Evolutionary conservation across 2,797 vertebrate genomes (phyloP).

Genomic region (Phrynocephalus forsythii): DNA sequence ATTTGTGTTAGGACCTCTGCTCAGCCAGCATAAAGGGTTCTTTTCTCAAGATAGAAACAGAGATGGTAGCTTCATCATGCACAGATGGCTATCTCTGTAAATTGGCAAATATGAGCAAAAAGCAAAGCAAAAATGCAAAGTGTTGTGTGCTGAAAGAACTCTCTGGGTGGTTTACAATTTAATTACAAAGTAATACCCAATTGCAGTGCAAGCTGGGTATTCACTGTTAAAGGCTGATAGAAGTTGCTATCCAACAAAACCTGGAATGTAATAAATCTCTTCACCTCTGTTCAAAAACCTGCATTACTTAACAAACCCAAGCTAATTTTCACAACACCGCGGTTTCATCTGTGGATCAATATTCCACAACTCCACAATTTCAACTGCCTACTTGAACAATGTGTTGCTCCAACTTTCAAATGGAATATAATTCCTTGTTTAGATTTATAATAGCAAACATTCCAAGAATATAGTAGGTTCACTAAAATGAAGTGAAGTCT

Average conservation of each 20-base stretch:
- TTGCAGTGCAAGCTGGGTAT: no score
- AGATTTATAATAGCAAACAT: background rate
- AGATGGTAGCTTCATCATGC: background rate
- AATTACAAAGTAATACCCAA: no score
- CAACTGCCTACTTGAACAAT: conserved; percentile 22
- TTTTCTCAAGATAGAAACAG: background rate
- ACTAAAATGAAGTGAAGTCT: conserved; percentile 12
- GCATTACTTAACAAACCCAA: background rate
- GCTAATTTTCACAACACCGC: background rate
- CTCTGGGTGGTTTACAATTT: no score
- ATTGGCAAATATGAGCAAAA: background rate
- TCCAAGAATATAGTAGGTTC: background rate
- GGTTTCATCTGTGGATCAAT: background rate
- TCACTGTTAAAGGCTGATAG: background rate
- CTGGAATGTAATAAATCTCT: background rate
- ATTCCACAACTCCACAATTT: background rate
- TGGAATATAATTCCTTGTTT: background rate
- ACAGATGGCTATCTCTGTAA: background rate
- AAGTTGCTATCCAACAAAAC: background rate
- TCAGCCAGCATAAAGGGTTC: background rate
- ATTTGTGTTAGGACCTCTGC: background rate
- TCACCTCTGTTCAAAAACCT: background rate
- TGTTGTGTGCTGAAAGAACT: no score
- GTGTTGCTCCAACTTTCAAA: background rate
- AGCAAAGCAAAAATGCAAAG: no score